Percentiles rank a stretch among this genome's conserved stretches.
Evolutionary conservation across 2,113 vertebrate genomes (phyloP).

Genomic region (Scytalopus superciliaris): DNA sequence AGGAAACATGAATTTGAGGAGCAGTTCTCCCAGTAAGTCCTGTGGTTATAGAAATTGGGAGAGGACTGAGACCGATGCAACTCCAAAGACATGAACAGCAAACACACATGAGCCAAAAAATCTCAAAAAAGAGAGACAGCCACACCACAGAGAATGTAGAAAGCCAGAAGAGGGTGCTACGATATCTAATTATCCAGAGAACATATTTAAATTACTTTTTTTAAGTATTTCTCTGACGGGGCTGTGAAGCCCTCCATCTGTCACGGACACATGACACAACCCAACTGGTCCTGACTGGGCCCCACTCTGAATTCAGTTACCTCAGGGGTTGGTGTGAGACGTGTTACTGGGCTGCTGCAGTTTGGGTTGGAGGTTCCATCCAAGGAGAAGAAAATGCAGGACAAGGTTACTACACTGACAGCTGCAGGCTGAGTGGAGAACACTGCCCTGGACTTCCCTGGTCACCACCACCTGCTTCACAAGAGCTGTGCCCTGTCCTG

Average conservation of each 20-base stretch:
- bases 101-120: neutral
- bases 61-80: fast-evolving
- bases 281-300: neutral
- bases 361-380: neutral
- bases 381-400: neutral
- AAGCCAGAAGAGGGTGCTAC: constrained; percentile 67
- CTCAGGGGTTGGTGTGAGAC: fast-evolving
- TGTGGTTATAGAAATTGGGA: neutral
- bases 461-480: neutral
- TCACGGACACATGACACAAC: neutral
- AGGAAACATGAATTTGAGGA: neutral
- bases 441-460: neutral
- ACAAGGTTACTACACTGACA: neutral
- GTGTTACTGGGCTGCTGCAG: neutral
- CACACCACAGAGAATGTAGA: neutral
- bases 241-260: neutral
- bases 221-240: neutral
- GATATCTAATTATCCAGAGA: constrained; percentile 22
- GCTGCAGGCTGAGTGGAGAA: neutral
- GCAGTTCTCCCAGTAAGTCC: neutral
- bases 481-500: fast-evolving
- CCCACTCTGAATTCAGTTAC: fast-evolving
- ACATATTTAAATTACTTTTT: constrained; percentile 12
- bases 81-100: neutral
- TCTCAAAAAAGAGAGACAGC: neutral